Evolutionary conservation across 2,113 vertebrate genomes (phyloP), one percentile per base, ranked within the genome.

Genomic region (Perccottus glenii): DNA sequence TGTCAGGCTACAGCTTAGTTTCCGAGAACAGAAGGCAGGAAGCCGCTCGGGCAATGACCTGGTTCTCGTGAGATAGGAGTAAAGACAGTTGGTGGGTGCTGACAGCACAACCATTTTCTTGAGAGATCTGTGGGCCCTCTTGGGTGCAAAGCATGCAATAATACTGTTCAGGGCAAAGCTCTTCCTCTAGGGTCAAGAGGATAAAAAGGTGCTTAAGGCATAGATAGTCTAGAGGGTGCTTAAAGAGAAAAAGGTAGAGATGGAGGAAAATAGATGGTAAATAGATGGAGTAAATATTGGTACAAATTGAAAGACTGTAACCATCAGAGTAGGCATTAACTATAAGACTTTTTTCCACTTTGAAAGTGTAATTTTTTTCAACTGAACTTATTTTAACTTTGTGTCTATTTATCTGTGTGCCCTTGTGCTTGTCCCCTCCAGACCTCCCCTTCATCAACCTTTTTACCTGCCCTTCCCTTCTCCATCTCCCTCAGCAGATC

Each of bases 1-100:
- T 80, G 82, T 81, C 80, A 74, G 47, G 51, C 63, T 68, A 65
- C 63, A 68, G 80, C 75, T 84, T 64, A 64, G 65, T 74, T 86
- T 84, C 73, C 9, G 2, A 73, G 68, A 80, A 75, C 44, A 64
- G 35, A 43, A 10, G 52, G 65, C 51, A 75, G 19, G 60, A 70
- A 75, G 62, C 67, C 52, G 52, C 62, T 49, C 11, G 2, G 16
- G 45, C 47, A 51, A 11, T 63, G 69, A 64, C 57, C 73, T 53
- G 66, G 40, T 81, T 75, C 61, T 73, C 2, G 10, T 38, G 35
- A 67, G 44, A 66, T 10, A 15, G 63, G 57, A 49, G 60, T 36
- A 44, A 56, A 53, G 58, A 51, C 1, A 9, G 33, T 68, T 58
- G 33, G 15, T 46, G 51, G 71, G 52, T 62, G 32, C 19, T 65